Evolutionary conservation across 30 jellyfish, hydroid and myxozoan species (phyloP), one percentile per base, ranked within the genome.

Genomic region (Phacellophora camtschatica): DNA sequence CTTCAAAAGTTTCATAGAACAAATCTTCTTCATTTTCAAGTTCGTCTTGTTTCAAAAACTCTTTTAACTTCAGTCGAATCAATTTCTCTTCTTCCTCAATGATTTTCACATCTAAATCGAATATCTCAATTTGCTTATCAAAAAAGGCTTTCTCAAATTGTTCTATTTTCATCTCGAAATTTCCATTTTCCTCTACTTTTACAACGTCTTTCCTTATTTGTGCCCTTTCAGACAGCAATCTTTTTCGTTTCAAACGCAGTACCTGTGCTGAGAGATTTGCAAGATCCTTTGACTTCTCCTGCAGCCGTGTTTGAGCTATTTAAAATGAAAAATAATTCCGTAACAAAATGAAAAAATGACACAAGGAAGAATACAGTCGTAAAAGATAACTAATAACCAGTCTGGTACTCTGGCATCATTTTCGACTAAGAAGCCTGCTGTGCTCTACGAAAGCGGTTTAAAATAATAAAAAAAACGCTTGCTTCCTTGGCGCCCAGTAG

Each of bases 21-120:
- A 32, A 20, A 27, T 80, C 86, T 13, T 66, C 81, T 3, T 61
- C 75, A n/a, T 69, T 72, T 23, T 56, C 74, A 45, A 4, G 55
- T 2, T 71, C 69, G 9, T 63, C 95, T 7, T 64, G 82, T 6
- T 33, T 36, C 54, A 65, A 16, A 61, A 81, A 55, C 31, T 66
- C 86, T 25, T 78, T 69, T 5, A 88, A 70, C 3, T 68, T 29
- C 95, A 82, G 19, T 35, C 92, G 33, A 15, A 32, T 19, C 11
- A 89, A 33, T 39, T 56, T 72, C 55, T 81, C 95, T 42, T 84
- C 90, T 39, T 82, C 88, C 25, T 76, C 88, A n/a, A 89, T 33
- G 32, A 89, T 89, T 28, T 82, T 75, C 82, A 89, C 25, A 8
- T 53, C 81, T 23, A 73, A 43, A 16, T 74, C 90, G 55, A 25